Evolutionary conservation across 2,888 invertebrate species (phyloP).

Genomic region (Erannis defoliaria): DNA sequence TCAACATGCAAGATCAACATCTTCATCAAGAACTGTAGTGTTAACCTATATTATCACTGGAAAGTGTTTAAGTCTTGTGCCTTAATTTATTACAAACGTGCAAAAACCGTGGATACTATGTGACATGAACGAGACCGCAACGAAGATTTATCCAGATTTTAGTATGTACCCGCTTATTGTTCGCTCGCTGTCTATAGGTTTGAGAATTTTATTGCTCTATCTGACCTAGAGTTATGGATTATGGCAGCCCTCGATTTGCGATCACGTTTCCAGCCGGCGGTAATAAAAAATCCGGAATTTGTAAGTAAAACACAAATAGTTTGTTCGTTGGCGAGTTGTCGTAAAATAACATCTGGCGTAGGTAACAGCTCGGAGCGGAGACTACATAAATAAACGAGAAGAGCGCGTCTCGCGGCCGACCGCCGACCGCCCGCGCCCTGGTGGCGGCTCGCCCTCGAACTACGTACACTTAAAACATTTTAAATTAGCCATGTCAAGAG

Average conservation of each 20-base stretch:
- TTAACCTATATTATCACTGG: conserved; percentile 51
- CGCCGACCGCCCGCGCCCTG: conserved; percentile 4
- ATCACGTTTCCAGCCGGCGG: conserved; percentile 33
- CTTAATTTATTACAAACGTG: conserved; percentile 41
- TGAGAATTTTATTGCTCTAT: conserved; percentile 6
- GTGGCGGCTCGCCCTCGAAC: conserved; percentile 33
- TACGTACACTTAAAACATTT: conserved; percentile 46
- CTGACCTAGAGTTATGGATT: conserved; percentile 11
- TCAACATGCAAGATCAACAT: conserved; percentile 53
- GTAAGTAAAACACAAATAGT: conserved; percentile 65
- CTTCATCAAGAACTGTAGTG: conserved; percentile 46
- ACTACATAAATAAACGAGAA: conserved; percentile 83
- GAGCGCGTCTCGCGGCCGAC: conserved; percentile 38
- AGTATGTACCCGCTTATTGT: conserved; percentile 14
- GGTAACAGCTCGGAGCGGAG: conserved; percentile 76
- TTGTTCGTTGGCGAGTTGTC: conserved; percentile 75
- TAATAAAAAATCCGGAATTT: conserved; percentile 51
- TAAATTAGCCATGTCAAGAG: conserved; percentile 48
- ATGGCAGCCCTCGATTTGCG: conserved; percentile 33
- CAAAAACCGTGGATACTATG: conserved; percentile 11
- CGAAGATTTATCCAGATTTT: neutral
- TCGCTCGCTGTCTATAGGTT: conserved; percentile 2
- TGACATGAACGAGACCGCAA: conserved; percentile 13
- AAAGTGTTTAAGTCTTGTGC: conserved; percentile 54
- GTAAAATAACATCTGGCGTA: conserved; percentile 84